Evolutionary conservation across 1,140 invertebrate genomes (phyloP).

Genomic region (Papilio dardanus): DNA sequence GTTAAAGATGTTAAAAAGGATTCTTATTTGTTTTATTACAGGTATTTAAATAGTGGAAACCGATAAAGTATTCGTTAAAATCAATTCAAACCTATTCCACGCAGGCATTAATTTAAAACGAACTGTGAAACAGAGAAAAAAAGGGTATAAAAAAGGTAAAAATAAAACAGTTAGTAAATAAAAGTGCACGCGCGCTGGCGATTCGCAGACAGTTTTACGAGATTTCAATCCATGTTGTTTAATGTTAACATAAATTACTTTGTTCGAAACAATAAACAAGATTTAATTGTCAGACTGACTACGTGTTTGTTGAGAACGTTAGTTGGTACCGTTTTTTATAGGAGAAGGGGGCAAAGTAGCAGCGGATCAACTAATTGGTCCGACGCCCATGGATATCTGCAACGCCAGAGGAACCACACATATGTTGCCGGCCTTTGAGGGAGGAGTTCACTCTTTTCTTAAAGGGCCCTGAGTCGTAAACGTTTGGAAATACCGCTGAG

Average conservation of each 20-base stretch:
- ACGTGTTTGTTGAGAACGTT: background rate
- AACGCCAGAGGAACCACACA: too few relatives aligned
- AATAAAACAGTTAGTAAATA: conserved; percentile 26
- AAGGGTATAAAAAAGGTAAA: background rate
- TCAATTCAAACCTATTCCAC: background rate
- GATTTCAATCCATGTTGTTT: conserved; percentile 32
- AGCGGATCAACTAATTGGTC: too few relatives aligned
- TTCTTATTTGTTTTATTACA: too few relatives aligned
- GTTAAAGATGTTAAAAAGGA: too few relatives aligned
- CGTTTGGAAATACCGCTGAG: too few relatives aligned
- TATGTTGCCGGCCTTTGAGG: too few relatives aligned
- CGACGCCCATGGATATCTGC: too few relatives aligned
- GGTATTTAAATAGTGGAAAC: background rate
- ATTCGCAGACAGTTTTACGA: conserved; percentile 33
- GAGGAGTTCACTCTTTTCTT: too few relatives aligned
- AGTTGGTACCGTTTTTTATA: too few relatives aligned
- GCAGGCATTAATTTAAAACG: background rate
- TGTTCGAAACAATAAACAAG: conserved; percentile 21
- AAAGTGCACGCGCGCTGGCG: conserved; percentile 13
- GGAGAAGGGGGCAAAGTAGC: too few relatives aligned
- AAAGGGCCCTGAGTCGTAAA: too few relatives aligned
- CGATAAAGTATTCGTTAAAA: background rate
- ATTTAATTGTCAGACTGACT: conserved; percentile 10
- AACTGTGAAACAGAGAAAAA: background rate
- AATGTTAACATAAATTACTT: conserved; percentile 35